phyloP scores from a whole-genome alignment of 2,797 vertebrate genomes.

The Australoheros facetus region DNA sequence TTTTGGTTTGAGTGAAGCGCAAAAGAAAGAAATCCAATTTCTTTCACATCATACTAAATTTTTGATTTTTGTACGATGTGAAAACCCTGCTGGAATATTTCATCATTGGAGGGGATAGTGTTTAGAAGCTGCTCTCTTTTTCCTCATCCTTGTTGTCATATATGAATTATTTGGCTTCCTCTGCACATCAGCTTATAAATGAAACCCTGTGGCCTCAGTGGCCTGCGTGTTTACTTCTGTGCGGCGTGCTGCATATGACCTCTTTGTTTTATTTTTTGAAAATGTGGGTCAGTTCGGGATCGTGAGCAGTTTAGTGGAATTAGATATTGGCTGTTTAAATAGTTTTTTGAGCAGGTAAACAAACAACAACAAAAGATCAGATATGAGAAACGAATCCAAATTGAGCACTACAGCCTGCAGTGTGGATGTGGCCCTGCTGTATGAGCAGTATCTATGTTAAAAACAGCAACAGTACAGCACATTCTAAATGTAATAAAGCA shows the following conservation, averaged over 20 bases:
- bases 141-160: not conserved
- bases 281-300: not conserved
- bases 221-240: not conserved
- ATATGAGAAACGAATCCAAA: not conserved
- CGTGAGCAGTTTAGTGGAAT: not conserved
- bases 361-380: fast-evolving
- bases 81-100: not conserved
- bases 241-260: not conserved
- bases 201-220: not conserved
- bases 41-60: too few relatives aligned
- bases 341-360: not conserved
- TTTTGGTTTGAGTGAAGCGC: not conserved
- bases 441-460: constrained; percentile 15
- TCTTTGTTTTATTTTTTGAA: not conserved
- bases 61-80: not conserved
- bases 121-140: not conserved
- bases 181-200: not conserved
- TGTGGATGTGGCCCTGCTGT: not conserved
- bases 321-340: not conserved
- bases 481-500: constrained; percentile 29
- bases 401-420: not conserved
- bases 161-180: not conserved
- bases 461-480: not conserved
- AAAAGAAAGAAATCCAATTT: not conserved
- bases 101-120: not conserved